Evolutionary conservation across 2,797 vertebrate species (phyloP), one percentile per base, ranked within the genome.

Genomic region (Serranus cabrilla): DNA sequence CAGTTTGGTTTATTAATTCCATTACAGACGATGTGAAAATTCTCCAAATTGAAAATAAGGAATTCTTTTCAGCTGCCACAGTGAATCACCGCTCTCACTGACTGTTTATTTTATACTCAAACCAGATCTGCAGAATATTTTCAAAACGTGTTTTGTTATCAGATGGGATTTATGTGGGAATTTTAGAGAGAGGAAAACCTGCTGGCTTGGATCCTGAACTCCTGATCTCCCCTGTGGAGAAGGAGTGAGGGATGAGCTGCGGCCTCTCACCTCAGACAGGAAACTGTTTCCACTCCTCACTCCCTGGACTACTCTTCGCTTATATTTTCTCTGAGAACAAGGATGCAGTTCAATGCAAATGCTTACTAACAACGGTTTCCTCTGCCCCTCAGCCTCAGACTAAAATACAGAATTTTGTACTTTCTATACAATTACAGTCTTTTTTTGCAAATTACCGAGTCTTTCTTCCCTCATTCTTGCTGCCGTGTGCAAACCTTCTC

Each of bases 181-280:
- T 50, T 23, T 45, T 40, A 20, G 42, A 51, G 43, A 40, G n/a
- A 46, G 20, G 20, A 51, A 37, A 47, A 51, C 67, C 63, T 75
- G 47, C 61, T 20, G 43, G 60, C 74, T 56, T 37, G 1, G 0
- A 60, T 62, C 34, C 56, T 80, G 73, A 80, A 42, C 63, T 76
- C 37, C 37, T 65, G 61, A 55, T 59, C 78, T 51, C 54, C 21
- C 65, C 65, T 16, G 14, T 74, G 67, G 55, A 76, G 71, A 13
- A 5, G 42, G 0, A 39, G 18, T 43, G 58, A 72, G 49, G 42
- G 47, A 59, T 75, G 65, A 70, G 51, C n/a, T 21, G 18, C 14
- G 37, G 9, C 74, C 47, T 69, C 59, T 88, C 74, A 78, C 56
- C 75, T 80, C 62, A 10, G 42, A 56, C 25, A 42, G 34, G 79